These are phyloP conservation scores for Trichonephila clavata DNA, from an alignment of 1,140 invertebrate genomes.

Conservation along the genomic window DNA sequence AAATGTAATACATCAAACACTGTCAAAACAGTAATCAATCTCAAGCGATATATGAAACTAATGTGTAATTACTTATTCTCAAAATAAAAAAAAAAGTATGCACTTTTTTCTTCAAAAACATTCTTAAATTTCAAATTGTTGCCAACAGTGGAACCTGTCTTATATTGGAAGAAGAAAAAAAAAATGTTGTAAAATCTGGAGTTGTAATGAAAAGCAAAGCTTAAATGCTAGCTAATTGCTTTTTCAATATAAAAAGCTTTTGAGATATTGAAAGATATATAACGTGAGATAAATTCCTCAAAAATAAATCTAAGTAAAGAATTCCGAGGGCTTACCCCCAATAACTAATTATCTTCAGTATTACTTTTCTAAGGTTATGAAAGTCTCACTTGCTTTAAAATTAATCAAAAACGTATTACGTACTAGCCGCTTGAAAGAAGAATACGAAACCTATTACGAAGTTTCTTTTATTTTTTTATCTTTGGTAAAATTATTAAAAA, in stretches of 20 bases:
- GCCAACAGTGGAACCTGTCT: too few species aligned
- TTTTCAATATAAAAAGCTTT: constrained; percentile 47
- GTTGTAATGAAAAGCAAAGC: background rate
- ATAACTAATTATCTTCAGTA: constrained; percentile 55
- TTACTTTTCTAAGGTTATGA: constrained; percentile 25
- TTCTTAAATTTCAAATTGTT: too few species aligned
- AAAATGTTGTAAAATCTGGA: background rate
- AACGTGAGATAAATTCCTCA: constrained; percentile 1
- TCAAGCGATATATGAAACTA: too few species aligned
- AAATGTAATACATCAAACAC: too few species aligned
- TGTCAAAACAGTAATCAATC: too few species aligned
- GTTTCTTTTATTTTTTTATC: background rate
- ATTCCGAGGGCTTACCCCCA: background rate
- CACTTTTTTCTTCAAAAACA: too few species aligned
- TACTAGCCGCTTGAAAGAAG: background rate
- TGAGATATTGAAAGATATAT: constrained; percentile 27
- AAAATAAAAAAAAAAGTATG: too few species aligned
- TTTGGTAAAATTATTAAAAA: background rate
- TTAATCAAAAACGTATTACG: constrained; percentile 48
- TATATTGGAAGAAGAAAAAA: background rate
- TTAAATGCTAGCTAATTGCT: constrained; percentile 43
- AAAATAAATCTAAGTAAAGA: constrained; percentile 2
- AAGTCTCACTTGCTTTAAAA: constrained; percentile 40
- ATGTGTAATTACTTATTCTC: too few species aligned
- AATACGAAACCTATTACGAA: constrained; percentile 11